Evolutionary conservation across 1,140 invertebrate species (phyloP), one percentile per base, ranked within the genome.

Genomic region (Caenorhabditis brenneri): DNA sequence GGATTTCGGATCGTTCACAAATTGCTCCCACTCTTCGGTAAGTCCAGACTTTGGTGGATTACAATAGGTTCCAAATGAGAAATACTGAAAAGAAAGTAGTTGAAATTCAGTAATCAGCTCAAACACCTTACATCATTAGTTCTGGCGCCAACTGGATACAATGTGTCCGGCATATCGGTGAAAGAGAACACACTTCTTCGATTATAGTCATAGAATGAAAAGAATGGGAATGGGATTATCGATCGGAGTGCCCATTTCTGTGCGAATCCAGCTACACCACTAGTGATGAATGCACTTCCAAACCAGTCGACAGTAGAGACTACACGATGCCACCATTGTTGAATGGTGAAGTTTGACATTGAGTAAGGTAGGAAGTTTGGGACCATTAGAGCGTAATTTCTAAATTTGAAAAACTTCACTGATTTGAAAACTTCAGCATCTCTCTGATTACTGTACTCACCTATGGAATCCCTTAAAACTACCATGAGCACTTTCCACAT

Each of bases 261-360:
- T 22, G 65, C 65, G 16, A 74, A 42, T 46, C 36, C 65, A 42
- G 36, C 65, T 24, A 74, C 65, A 42, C 27, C 36, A 12, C 19
- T 22, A 46, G 65, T 74, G 65, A 74, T 74, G 15, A 74, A 74
- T 4, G 22, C 36, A 4, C 36, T 27, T 74, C 65, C 65, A 19
- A 74, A 74, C 65, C 65, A 74, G 22, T 74, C 65, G n/a, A 74
- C 65, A 42, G 65, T 74, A 7, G 65, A 74, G n/a, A 74, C 29
- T 5, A 74, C 65, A 12, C 65, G 65, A 42, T 74, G 65, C 65
- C 65, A 74, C 36, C 36, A 74, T 24, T 42, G 22, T 9, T 74
- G 36, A 27, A n/a, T 74, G 42, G 65, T 74, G 65, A 74, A 74
- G 65, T 74, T 46, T 6, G 65, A 74, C 65, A 74, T 74, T 5